Percentiles rank a stretch among this genome's conserved stretches.
These are phyloP conservation scores for Xylocopa sonorina DNA, from an alignment of 1,140 invertebrate species.

Conservation along the genomic window DNA sequence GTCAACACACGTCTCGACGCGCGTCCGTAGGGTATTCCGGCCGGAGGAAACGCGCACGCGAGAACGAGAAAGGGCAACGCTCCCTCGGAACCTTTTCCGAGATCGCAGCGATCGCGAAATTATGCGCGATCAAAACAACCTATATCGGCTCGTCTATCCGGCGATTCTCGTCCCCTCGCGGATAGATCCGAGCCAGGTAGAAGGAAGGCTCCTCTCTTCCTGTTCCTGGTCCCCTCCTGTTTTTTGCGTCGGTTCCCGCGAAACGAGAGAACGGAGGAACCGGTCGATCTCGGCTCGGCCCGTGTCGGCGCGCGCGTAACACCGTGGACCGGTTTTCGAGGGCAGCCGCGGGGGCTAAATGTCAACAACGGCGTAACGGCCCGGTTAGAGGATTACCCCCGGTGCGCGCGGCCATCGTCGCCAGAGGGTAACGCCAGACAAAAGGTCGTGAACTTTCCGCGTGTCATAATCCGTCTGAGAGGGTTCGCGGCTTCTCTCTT, in stretches of 20 bases:
- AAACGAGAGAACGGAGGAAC: conserved; percentile 25
- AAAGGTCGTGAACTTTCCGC: conserved; percentile 79
- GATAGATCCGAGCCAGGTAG: conserved; percentile 59
- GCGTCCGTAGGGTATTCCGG: not conserved
- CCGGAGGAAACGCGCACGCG: not conserved
- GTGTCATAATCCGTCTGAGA: conserved; percentile 79
- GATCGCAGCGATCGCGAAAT: no score
- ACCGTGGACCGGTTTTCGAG: conserved; percentile 72
- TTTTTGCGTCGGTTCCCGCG: conserved; percentile 25
- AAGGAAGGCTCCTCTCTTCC: conserved; percentile 41
- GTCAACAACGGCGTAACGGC: conserved; percentile 79
- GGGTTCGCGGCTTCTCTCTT: conserved; percentile 60
- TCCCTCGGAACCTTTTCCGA: not conserved
- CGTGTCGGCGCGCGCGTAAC: conserved; percentile 36
- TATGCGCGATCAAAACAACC: no score
- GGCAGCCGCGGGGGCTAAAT: conserved; percentile 74
- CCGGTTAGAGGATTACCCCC: conserved; percentile 77
- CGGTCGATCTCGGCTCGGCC: conserved; percentile 20
- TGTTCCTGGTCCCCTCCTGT: conserved; percentile 6
- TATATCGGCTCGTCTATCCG: not conserved
- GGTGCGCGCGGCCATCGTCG: conserved; percentile 41
- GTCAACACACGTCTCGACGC: not conserved
- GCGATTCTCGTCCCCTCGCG: conserved; percentile 8
- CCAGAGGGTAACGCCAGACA: conserved; percentile 71
- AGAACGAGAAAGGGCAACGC: not conserved